These are phyloP conservation scores for Anhinga rufa DNA, from an alignment of 2,113 vertebrate species.

Conservation along the genomic window DNA sequence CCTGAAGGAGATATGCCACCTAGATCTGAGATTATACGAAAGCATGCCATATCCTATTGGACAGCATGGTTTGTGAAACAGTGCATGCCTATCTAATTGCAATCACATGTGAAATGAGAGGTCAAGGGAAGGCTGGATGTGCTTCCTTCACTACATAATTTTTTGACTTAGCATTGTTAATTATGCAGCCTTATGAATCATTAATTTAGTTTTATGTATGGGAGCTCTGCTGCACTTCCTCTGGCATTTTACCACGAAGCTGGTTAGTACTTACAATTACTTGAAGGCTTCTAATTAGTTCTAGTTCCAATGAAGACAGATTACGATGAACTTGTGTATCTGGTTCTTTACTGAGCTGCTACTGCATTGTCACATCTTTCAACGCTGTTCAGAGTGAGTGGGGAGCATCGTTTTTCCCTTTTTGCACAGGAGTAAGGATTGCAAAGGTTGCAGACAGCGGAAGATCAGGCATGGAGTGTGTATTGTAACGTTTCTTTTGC, in stretches of 20 bases:
- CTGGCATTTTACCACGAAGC: not conserved
- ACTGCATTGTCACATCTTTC: not conserved
- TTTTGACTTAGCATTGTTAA: conserved; percentile 15
- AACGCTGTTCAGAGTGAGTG: not conserved
- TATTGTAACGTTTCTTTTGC: not conserved
- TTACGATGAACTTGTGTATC: not conserved
- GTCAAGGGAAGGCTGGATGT: not conserved
- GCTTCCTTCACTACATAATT: not conserved
- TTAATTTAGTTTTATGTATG: conserved; percentile 11
- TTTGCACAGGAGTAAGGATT: not conserved
- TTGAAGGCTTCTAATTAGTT: not conserved
- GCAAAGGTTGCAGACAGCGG: not conserved
- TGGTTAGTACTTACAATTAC: not conserved
- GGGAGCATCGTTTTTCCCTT: not conserved
- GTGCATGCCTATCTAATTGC: conserved; percentile 18
- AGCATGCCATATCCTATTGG: not conserved
- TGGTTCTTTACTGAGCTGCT: not conserved
- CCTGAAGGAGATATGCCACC: not conserved
- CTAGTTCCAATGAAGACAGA: not conserved
- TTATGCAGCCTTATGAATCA: conserved; percentile 9
- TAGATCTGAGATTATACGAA: not conserved
- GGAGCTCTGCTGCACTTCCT: not conserved
- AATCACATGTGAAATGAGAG: conserved; percentile 1
- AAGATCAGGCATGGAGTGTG: not conserved
- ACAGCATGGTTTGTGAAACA: not conserved